Percentiles rank a stretch among this genome's conserved stretches.
Conservation (phyloP, 2,888 invertebrate genomes). For the Crossocerus cetratus region DNA sequence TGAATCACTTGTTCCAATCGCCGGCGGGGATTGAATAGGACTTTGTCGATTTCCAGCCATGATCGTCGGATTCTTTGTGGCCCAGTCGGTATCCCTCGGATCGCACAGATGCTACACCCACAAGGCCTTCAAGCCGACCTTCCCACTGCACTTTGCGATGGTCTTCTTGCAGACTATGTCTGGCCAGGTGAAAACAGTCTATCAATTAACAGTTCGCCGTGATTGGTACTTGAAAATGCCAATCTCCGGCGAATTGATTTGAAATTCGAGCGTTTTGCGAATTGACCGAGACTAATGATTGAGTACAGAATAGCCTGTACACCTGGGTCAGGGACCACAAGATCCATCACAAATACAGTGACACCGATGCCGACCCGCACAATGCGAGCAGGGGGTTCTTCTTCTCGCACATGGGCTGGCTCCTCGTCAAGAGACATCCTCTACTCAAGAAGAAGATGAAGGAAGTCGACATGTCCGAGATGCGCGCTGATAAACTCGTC, state of each 20-base stretch:
- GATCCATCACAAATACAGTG: conserved; percentile 88
- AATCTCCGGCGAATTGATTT: too few relatives aligned
- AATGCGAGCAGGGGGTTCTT: conserved; percentile 90
- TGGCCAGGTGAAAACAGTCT: conserved; percentile 49
- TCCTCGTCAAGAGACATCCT: conserved; percentile 88
- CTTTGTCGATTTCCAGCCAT: not conserved
- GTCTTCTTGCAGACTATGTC: conserved; percentile 47
- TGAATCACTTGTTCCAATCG: not conserved
- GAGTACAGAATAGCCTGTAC: conserved; percentile 85
- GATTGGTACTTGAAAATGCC: too few relatives aligned
- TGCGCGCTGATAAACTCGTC: conserved; percentile 84
- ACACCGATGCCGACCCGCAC: conserved; percentile 88
- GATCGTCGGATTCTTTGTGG: conserved; percentile 22
- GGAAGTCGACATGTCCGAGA: conserved; percentile 86
- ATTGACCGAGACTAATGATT: conserved; percentile 1
- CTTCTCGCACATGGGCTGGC: conserved; percentile 93
- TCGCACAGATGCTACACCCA: conserved; percentile 55
- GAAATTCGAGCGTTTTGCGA: too few relatives aligned
- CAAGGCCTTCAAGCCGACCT: conserved; percentile 44
- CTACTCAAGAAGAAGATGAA: conserved; percentile 82
- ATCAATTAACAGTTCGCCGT: too few relatives aligned
- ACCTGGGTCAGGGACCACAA: conserved; percentile 90
- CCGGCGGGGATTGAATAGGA: not conserved
- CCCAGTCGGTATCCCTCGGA: conserved; percentile 35
- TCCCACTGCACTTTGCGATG: conserved; percentile 24